phyloP scores from a whole-genome alignment of 2,888 invertebrate genomes.

The Xestia xanthographa region DNA sequence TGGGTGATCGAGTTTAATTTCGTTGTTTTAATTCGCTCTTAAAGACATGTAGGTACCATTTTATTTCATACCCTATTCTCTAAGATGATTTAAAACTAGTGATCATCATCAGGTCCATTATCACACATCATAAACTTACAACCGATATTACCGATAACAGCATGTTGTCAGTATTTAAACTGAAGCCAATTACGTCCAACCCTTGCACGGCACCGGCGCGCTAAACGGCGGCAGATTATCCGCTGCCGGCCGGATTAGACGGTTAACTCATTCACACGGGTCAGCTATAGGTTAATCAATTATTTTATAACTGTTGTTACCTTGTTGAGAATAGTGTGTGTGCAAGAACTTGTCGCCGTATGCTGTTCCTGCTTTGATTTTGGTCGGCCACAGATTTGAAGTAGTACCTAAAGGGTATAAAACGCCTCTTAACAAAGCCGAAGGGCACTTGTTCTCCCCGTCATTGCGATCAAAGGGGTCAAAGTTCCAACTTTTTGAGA shows the following conservation, averaged over 20 bases:
- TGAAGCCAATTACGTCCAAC: conserved; percentile 54
- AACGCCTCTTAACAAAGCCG: too few species aligned
- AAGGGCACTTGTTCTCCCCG: too few species aligned
- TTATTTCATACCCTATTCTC: background rate
- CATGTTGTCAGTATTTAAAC: conserved; percentile 46
- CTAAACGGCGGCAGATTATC: conserved; percentile 60
- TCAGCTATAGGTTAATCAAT: conserved; percentile 36
- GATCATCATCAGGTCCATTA: background rate
- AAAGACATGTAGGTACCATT: background rate
- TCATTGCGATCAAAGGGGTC: too few species aligned
- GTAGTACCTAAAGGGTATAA: too few species aligned
- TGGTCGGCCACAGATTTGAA: background rate
- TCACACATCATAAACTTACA: conserved; percentile 22
- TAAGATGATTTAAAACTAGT: background rate
- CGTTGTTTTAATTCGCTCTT: background rate
- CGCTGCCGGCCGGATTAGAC: conserved; percentile 42
- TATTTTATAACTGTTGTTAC: conserved; percentile 14
- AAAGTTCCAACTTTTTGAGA: too few species aligned
- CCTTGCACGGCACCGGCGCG: conserved; percentile 42
- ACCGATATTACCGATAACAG: conserved; percentile 8
- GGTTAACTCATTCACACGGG: conserved; percentile 43
- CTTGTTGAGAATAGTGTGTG: background rate
- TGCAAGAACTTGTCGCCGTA: background rate
- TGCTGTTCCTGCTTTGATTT: background rate
- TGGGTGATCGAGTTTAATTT: background rate